Percentiles rank a stretch among this genome's conserved stretches.
These are phyloP conservation scores for Leptodactylus fallax DNA, from an alignment of 2,797 vertebrate genomes.

Conservation along the genomic window DNA sequence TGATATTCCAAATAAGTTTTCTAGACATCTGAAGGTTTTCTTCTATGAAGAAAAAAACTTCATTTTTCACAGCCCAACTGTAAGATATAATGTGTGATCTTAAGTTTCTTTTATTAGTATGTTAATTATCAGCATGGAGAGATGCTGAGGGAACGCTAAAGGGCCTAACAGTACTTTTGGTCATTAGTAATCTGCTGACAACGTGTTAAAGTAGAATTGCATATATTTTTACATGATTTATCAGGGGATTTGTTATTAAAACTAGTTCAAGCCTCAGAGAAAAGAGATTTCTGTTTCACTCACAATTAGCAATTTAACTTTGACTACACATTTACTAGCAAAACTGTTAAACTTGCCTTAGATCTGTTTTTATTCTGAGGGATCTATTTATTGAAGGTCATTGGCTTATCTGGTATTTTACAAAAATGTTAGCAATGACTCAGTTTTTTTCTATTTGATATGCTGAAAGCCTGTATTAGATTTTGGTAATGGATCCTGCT, in stretches of 20 bases:
- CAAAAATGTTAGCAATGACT: too few relatives aligned
- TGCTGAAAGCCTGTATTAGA: not conserved
- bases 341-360: not conserved
- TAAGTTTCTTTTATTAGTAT: constrained; percentile 54
- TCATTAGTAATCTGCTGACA: constrained; percentile 62
- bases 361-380: not conserved
- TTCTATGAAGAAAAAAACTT: constrained; percentile 10
- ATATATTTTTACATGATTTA: constrained; percentile 46
- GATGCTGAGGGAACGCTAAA: constrained; percentile 52
- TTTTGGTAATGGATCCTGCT: not conserved
- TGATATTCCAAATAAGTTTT: constrained; percentile 26
- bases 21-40: constrained; percentile 2
- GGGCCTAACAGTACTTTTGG: constrained; percentile 44
- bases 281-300: constrained; percentile 22
- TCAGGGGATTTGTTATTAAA: constrained; percentile 45
- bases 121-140: constrained; percentile 56
- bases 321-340: not conserved
- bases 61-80: constrained; percentile 42
- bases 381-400: not conserved
- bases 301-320: constrained; percentile 23
- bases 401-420: not conserved
- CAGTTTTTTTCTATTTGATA: not conserved
- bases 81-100: constrained; percentile 50
- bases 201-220: constrained; percentile 33
- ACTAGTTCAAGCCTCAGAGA: constrained; percentile 32